Conservation (phyloP, 2,888 invertebrate genomes). For the Tupiocoris notatus region DNA sequence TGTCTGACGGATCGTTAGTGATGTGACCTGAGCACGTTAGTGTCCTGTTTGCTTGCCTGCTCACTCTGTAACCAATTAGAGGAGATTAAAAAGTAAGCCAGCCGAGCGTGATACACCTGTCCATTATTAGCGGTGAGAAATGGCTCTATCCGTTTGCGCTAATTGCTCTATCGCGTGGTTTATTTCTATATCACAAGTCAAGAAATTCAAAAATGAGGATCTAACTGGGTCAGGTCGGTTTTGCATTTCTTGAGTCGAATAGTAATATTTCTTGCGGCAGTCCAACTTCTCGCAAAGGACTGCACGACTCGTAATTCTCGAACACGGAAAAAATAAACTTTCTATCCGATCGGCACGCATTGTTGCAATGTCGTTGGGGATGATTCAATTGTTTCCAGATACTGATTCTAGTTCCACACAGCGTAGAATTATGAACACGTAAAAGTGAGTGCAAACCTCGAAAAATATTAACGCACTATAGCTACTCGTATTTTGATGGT, state of each 20-base stretch:
- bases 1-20: background rate
- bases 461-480: too few species aligned
- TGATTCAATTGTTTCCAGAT: too few species aligned
- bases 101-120: background rate
- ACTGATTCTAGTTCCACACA: too few species aligned
- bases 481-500: too few species aligned
- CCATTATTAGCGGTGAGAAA: background rate
- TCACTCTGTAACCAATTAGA: background rate
- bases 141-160: background rate
- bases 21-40: background rate
- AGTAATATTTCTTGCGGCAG: too few species aligned
- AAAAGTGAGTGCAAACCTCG: too few species aligned
- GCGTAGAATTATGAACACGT: too few species aligned
- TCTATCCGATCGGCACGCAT: too few species aligned
- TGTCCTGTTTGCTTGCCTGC: conserved; percentile 4
- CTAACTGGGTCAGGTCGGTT: background rate
- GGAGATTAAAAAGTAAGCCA: background rate
- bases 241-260: background rate
- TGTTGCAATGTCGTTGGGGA: too few species aligned
- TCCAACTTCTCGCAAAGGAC: too few species aligned
- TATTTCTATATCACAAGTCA: background rate
- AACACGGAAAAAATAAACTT: too few species aligned
- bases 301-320: too few species aligned
- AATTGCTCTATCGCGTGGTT: background rate
- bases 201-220: background rate